Evolutionary conservation across 92 coral and sea anemone species (phyloP).

Genomic region (Zoanthus sansibaricus): DNA sequence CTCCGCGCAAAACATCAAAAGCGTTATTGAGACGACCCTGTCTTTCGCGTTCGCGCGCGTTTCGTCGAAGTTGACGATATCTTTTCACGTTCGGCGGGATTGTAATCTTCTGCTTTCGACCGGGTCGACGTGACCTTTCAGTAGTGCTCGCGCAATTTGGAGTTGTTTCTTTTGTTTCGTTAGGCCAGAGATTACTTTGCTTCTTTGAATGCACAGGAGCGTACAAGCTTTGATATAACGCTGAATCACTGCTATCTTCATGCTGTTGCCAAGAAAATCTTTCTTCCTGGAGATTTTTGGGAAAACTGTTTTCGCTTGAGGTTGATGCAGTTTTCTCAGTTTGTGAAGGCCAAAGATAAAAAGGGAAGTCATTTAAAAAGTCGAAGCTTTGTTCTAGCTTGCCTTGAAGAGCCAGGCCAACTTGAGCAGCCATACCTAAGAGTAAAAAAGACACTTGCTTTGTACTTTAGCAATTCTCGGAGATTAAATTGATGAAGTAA

Average conservation of each 20-base stretch:
- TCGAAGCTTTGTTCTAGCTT: slow-evolving; percentile 19
- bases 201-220: background rate
- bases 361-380: slow-evolving; percentile 37
- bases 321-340: background rate
- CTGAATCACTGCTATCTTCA: background rate
- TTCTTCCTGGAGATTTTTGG: background rate
- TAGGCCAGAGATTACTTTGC: background rate
- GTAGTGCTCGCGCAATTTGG: slow-evolving; percentile 2
- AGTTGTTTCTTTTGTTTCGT: slow-evolving; percentile 19
- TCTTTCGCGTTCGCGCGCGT: slow-evolving; percentile 97
- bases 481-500: background rate
- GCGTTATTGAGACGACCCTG: slow-evolving; percentile 97
- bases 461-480: background rate
- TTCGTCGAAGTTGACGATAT: slow-evolving; percentile 94
- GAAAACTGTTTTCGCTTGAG: slow-evolving; percentile 19
- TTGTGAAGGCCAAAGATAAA: slow-evolving; percentile 41
- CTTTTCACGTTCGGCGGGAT: slow-evolving; percentile 90
- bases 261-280: background rate
- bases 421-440: slow-evolving; percentile 32
- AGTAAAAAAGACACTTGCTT: background rate
- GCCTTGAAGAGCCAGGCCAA: slow-evolving; percentile 42
- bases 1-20: slow-evolving; percentile 95
- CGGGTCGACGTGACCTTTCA: slow-evolving; percentile 64
- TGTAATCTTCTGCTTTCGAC: slow-evolving; percentile 72
- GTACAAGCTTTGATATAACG: background rate